Evolutionary conservation across 1,140 invertebrate genomes (phyloP).

Genomic region (Cyclina sinensis): DNA sequence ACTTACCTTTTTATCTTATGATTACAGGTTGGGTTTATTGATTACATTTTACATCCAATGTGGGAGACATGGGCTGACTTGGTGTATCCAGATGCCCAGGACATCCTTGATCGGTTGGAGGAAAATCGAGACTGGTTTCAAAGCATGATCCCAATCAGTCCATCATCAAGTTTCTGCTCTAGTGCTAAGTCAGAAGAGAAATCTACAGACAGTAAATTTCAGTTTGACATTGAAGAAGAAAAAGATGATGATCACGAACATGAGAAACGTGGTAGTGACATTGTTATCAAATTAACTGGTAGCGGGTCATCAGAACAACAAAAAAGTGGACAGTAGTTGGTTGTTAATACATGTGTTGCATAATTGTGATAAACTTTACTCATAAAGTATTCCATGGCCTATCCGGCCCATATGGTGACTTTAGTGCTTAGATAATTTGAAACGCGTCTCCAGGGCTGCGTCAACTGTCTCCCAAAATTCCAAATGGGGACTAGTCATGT

Average conservation of each 20-base stretch:
- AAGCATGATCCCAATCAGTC: constrained; percentile 90
- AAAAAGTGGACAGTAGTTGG: constrained; percentile 42
- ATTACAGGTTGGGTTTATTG: constrained; percentile 97
- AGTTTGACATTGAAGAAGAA: constrained; percentile 82
- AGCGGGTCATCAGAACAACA: constrained; percentile 14
- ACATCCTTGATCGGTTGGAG: constrained; percentile 98
- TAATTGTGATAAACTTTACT: constrained; percentile 39
- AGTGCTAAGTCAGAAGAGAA: constrained; percentile 78
- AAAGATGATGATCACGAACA: constrained; percentile 63
- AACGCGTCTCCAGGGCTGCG: neutral
- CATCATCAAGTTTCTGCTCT: constrained; percentile 85
- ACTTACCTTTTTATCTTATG: constrained; percentile 15
- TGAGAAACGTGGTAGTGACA: constrained; percentile 2
- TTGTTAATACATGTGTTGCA: neutral
- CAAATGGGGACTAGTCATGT: constrained; percentile 29
- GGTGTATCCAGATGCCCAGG: constrained; percentile 99
- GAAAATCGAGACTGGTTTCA: constrained; percentile 99
- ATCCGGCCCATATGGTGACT: neutral
- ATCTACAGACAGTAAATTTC: constrained; percentile 82
- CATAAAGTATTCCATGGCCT: constrained; percentile 37
- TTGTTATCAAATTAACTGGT: constrained; percentile 41
- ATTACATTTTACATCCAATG: constrained; percentile 99
- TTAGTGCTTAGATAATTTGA: constrained; percentile 21
- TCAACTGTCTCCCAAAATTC: constrained; percentile 21
- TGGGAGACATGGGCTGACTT: constrained; percentile 99